A percentile compares a stretch with the other conserved stretches of the same genome.
phyloP scores from a whole-genome alignment of 2,113 vertebrate genomes.

The Damaliscus lunatus region DNA sequence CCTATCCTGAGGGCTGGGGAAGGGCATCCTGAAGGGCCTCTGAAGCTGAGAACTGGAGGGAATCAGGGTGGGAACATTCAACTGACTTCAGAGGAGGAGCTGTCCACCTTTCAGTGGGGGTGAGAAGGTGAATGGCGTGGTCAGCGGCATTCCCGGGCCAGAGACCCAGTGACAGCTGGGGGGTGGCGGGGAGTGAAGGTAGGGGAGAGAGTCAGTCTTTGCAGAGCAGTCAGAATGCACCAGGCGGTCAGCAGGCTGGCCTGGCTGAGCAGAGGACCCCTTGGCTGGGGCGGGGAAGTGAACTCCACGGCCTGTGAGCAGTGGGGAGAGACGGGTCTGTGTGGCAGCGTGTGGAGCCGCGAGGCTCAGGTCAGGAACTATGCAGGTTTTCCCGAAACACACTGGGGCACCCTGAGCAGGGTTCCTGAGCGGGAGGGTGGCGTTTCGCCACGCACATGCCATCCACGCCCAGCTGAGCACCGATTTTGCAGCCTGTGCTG shows the following conservation, averaged over 20 bases:
- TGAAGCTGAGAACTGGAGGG: not conserved
- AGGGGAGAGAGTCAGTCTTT: not conserved
- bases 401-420: too few relatives aligned
- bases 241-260: not conserved
- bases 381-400: not conserved
- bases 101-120: not conserved
- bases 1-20: rapidly evolving
- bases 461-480: not conserved
- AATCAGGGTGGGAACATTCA: not conserved
- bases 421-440: not conserved
- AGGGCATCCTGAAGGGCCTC: rapidly evolving
- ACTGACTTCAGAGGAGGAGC: not conserved
- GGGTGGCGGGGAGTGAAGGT: too few relatives aligned
- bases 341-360: rapidly evolving
- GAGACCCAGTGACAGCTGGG: not conserved
- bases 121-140: not conserved
- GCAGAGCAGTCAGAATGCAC: not conserved
- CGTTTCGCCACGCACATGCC: rapidly evolving
- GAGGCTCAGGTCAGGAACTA: not conserved
- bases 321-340: too few relatives aligned
- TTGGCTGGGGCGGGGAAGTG: rapidly evolving
- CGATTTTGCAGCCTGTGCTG: not conserved
- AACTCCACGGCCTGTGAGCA: not conserved
- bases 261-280: not conserved
- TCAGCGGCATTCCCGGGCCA: not conserved